These are phyloP conservation scores for Hoplodrina ambigua DNA, from an alignment of 2,888 invertebrate species.

Conservation along the genomic window DNA sequence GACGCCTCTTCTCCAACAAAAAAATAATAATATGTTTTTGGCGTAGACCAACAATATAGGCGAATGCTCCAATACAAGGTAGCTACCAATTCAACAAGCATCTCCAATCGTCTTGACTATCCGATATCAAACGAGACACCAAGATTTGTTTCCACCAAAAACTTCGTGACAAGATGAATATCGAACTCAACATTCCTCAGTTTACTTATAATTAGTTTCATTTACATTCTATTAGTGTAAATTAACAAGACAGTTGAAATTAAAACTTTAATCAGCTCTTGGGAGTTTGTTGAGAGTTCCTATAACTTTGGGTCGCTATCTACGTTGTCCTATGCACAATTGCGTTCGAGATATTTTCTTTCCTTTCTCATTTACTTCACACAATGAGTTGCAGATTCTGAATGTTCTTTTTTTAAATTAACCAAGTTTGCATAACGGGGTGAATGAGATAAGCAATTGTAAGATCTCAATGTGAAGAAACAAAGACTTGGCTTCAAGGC, in stretches of 20 bases:
- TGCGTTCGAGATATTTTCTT: conserved; percentile 45
- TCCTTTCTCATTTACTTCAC: conserved; percentile 40
- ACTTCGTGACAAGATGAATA: conserved; percentile 35
- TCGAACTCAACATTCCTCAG: conserved; percentile 20
- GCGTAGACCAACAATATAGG: not conserved
- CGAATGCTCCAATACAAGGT: not conserved
- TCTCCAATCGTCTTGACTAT: conserved; percentile 12
- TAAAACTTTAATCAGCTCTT: conserved; percentile 60
- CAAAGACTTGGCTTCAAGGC: conserved; percentile 3
- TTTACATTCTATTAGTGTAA: conserved; percentile 54
- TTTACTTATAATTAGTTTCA: conserved; percentile 45
- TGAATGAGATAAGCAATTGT: conserved; percentile 35
- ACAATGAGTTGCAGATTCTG: conserved; percentile 42
- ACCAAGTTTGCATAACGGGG: conserved; percentile 29
- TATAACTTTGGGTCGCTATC: conserved; percentile 49
- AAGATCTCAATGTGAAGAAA: conserved; percentile 28
- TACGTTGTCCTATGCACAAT: conserved; percentile 44
- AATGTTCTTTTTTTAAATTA: conserved; percentile 50
- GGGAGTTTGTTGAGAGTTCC: conserved; percentile 36
- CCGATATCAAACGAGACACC: conserved; percentile 15
- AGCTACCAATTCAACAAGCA: conserved; percentile 5
- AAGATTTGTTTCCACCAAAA: conserved; percentile 29
- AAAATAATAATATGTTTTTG: not conserved
- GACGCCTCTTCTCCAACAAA: not conserved
- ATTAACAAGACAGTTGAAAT: conserved; percentile 56